These are phyloP conservation scores for Sigmodon hispidus DNA, from an alignment of 2,113 vertebrate genomes.

Conservation along the genomic window DNA sequence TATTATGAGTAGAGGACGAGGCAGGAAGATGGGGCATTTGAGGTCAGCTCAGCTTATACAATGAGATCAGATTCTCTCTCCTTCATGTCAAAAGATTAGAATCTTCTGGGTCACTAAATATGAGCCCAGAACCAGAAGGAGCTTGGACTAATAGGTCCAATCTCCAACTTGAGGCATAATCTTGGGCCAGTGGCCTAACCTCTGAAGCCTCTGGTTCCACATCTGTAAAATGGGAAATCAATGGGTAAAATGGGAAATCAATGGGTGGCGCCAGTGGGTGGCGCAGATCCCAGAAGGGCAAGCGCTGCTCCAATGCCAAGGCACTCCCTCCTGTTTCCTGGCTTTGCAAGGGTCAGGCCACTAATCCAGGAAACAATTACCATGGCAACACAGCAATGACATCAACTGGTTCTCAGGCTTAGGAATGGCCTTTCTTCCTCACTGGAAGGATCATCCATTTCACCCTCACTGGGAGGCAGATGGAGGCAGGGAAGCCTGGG, in stretches of 20 bases:
- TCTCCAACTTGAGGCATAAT: neutral
- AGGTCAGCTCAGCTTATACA: neutral
- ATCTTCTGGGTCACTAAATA: neutral
- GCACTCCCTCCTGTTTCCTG: slow-evolving; percentile 32
- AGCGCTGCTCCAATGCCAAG: neutral
- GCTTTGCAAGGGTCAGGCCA: slow-evolving; percentile 52
- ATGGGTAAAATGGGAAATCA: neutral
- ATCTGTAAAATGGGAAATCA: neutral
- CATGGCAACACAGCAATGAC: slow-evolving; percentile 57
- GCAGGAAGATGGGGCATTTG: neutral
- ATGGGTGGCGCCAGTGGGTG: neutral
- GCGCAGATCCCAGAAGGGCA: accelerated
- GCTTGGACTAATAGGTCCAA: neutral
- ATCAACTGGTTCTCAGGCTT: slow-evolving; percentile 74
- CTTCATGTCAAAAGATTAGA: neutral
- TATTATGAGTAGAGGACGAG: neutral
- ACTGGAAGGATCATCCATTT: slow-evolving; percentile 13
- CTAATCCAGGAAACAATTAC: slow-evolving; percentile 55
- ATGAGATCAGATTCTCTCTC: neutral
- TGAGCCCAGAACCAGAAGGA: neutral
- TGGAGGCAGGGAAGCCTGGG: too few relatives aligned
- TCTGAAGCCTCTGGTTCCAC: neutral
- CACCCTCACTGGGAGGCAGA: neutral
- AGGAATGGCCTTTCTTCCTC: slow-evolving; percentile 32
- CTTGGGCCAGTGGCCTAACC: neutral